Conservation (phyloP, 1,140 invertebrate genomes). For the Papilio polytes region DNA sequence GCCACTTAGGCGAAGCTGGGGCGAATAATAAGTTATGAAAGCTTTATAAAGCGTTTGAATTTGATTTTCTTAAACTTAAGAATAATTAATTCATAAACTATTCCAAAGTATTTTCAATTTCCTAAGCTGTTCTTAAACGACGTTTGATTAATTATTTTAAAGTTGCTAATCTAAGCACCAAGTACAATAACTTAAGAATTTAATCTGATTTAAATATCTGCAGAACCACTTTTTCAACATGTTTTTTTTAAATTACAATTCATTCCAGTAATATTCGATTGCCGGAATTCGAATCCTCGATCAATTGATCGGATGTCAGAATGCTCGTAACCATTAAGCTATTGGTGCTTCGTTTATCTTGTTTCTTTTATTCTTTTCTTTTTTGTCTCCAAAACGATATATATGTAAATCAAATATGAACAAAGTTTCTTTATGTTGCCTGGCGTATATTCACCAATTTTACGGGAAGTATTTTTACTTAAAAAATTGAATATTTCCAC, state of each 20-base stretch:
- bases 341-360: no score
- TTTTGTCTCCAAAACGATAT: not conserved
- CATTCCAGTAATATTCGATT: no score
- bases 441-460: not conserved
- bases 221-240: no score
- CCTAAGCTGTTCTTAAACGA: not conserved
- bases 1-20: no score
- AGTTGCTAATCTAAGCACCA: not conserved
- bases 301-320: no score
- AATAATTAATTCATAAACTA: no score
- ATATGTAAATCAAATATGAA: not conserved
- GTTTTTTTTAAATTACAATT: no score
- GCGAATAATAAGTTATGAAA: not conserved
- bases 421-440: not conserved
- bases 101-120: not conserved
- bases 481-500: not conserved
- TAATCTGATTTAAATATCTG: not conserved
- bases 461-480: not conserved
- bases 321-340: no score
- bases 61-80: conserved; percentile 7
- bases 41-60: not conserved
- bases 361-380: no score
- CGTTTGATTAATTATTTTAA: conserved; percentile 15
- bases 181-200: not conserved
- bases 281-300: no score